Base-by-base conservation (phyloP, 2,113 vertebrate species). In the Perca fluviatilis region DNA sequence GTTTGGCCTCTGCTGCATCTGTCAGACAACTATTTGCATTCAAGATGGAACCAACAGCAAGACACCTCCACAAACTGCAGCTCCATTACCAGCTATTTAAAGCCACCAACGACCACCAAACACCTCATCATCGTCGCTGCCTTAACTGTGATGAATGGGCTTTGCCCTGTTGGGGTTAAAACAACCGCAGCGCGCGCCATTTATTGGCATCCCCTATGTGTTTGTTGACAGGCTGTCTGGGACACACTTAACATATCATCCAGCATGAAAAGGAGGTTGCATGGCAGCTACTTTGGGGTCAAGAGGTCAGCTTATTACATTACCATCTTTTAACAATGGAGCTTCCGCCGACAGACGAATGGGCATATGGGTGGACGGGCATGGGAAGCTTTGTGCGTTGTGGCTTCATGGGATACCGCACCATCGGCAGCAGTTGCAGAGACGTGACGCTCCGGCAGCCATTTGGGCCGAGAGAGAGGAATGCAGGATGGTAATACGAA, bases 161-260 rank as follows among this genome's bases (percentile, higher is more conserved):
- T 68, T 58, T 90, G 89, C 86, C 92, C 90, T 86, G 54, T 57
- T 68, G 85, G 92, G 93, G 94, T 93, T 95, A 92, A 92, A 89
- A 91, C 86, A 91, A 94, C 93, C 90, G 30, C 92, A 93, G 74
- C 80, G 71, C 25, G 46, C 69, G 79, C 75, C 88, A 8, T 89
- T 93, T 90, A 91, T 89, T 90, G 89, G 84, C 91, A 88, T 87
- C 82, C 84, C 81, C 75, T 60, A 95, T 91, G 96, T 95, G 94
- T 95, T 95, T 96, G 95, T 95, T 97, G 97, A 97, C 96, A 97
- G 95, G 92, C 94, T 96, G 95, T 96, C 95, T 90, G 85, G 94
- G 93, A 92, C 92, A 90, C 95, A 95, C 91, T 95, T 90, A 96
- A 95, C 93, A 93, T 96, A 96, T 96, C 91, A 94, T 94, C 93